Conservation (phyloP, 2,113 vertebrate genomes). For the Procavia capensis region DNA sequence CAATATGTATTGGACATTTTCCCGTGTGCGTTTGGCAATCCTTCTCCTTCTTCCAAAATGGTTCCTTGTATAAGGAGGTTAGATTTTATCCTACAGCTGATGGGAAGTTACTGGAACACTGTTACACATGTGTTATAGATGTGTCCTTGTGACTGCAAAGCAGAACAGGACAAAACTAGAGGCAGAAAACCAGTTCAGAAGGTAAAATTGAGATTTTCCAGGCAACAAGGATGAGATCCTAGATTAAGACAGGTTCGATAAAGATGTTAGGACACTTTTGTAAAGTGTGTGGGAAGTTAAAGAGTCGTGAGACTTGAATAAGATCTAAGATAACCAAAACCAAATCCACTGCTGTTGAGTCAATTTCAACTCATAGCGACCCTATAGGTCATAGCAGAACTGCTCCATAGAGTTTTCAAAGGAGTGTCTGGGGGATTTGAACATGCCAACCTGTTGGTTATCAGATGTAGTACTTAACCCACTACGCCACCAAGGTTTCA, state of each 20-base stretch:
- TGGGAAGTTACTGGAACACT: background rate
- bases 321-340: background rate
- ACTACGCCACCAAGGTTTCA: too few species aligned
- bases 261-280: background rate
- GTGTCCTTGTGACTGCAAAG: background rate
- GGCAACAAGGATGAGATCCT: background rate
- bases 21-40: background rate
- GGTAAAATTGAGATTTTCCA: background rate
- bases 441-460: too few species aligned
- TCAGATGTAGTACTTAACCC: too few species aligned
- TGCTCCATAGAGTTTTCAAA: too few species aligned
- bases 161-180: background rate
- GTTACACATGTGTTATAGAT: background rate
- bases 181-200: background rate
- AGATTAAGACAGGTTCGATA: background rate
- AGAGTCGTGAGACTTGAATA: background rate
- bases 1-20: background rate
- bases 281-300: background rate
- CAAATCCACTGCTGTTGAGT: too few species aligned
- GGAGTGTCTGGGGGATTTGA: too few species aligned
- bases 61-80: background rate
- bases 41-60: background rate
- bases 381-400: too few species aligned
- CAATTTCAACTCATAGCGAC: too few species aligned
- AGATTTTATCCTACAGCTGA: background rate